A percentile compares a stretch with the other conserved stretches of the same genome.
Evolutionary conservation across 1,140 invertebrate species (phyloP).

Genomic region (Stegodyphus mimosarum): DNA sequence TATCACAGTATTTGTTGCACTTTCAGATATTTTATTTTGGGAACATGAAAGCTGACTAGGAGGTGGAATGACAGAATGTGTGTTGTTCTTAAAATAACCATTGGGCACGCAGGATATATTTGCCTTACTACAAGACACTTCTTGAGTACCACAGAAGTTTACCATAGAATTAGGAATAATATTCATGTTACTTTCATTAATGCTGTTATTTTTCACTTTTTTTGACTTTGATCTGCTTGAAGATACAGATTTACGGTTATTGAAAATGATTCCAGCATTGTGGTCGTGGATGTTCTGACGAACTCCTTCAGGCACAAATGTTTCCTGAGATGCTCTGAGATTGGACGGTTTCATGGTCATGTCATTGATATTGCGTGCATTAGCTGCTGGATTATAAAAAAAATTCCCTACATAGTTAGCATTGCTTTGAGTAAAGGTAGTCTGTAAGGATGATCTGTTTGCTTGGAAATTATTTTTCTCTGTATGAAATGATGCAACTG

Average conservation of each 20-base stretch:
- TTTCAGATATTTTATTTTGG: constrained; percentile 47
- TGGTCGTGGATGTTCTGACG: constrained; percentile 38
- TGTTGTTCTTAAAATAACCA: constrained; percentile 42
- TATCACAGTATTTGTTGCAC: constrained; percentile 14
- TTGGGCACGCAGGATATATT: constrained; percentile 40
- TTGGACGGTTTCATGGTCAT: constrained; percentile 53
- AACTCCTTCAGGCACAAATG: constrained; percentile 47
- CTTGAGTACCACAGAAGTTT: constrained; percentile 17
- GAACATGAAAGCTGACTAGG: constrained; percentile 30
- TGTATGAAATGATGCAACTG: constrained; percentile 39
- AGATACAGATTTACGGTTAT: constrained; percentile 26
- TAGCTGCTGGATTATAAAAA: constrained; percentile 36
- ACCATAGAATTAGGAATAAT: constrained; percentile 23
- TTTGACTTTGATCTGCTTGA: constrained; percentile 47
- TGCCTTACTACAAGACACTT: constrained; percentile 13
- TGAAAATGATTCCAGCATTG: constrained; percentile 15
- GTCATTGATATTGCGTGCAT: constrained; percentile 10
- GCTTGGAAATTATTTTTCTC: constrained; percentile 33
- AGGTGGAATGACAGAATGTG: constrained; percentile 39
- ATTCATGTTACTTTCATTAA: constrained; percentile 29
- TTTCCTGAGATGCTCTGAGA: constrained; percentile 45
- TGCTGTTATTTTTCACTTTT: constrained; percentile 6
- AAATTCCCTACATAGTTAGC: constrained; percentile 41
- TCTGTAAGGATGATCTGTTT: constrained; percentile 19
- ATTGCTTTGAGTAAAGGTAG: constrained; percentile 45